Base-by-base conservation (phyloP, 2,113 vertebrate species). In the Anolis sagrei region DNA sequence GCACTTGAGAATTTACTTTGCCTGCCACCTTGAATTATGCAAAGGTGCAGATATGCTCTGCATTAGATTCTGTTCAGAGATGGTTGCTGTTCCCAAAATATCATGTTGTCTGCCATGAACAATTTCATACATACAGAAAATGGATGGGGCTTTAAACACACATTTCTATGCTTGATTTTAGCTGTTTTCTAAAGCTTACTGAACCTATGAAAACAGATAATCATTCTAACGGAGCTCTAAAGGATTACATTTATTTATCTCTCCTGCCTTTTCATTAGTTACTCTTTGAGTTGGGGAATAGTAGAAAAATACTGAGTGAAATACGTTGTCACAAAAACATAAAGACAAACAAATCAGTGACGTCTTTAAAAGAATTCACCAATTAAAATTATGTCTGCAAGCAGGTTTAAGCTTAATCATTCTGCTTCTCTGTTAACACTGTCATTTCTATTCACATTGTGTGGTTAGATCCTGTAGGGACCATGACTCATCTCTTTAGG, bases 141-240 rank as follows among this genome's bases (percentile, higher is more conserved):
- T 32, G 10, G 6, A 2, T 25, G n/a, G 51, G 68, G 9, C n/a
- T 82, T 82, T 58, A 54, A 54, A 54, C 32, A 19, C 21, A 5
- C 48, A 48, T 29, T 11, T 48, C 11, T 48, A 27, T 49, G 9
- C 39, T 72, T 9, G 51, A 61, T 44, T 79, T 36, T 18, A 23
- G 23, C 23, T 51, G 7, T 48, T 25, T 69, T 73, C 34, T 36
- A 61, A 78, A 23, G 32, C 23, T 58, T 73, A 32, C 49, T 8
- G 14, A 82, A 16, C 7, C 6, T 16, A 36, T 58, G 23, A 49
- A 44, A 16, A 32, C 49, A 27, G 79, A 69, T 10, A 1, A 49
- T 48, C 69, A 58, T 58, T 49, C 0, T 62, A 0, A 39, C 70
- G 48, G 39, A 48, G 48, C 2, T 0, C 5, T 0, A 27, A 34